phyloP scores from a whole-genome alignment of 1,140 invertebrate genomes.

The Drosophila busckii region DNA sequence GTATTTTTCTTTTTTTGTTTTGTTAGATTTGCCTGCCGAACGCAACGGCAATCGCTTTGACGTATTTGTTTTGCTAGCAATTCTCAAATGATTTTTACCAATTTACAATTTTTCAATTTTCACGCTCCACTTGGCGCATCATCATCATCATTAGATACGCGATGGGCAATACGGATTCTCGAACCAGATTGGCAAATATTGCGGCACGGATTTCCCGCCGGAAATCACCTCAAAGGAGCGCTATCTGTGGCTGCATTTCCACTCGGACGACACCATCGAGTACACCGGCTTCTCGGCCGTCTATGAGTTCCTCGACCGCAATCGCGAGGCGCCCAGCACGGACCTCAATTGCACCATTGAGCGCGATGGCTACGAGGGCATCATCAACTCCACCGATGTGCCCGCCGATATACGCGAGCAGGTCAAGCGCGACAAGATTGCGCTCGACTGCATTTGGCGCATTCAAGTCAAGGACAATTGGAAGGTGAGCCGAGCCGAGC shows the following conservation, averaged over 20 bases:
- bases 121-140: background rate
- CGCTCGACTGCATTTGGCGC: slow-evolving; percentile 90
- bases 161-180: slow-evolving; percentile 93
- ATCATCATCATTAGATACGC: slow-evolving; percentile 81
- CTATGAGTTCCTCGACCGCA: slow-evolving; percentile 83
- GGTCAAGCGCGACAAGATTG: slow-evolving; percentile 69
- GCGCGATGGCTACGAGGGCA: slow-evolving; percentile 63
- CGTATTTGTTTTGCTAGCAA: slow-evolving; percentile 19
- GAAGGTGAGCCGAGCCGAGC: slow-evolving; percentile 81
- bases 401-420: slow-evolving; percentile 59
- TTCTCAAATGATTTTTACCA: slow-evolving; percentile 12
- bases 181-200: slow-evolving; percentile 84
- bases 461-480: slow-evolving; percentile 84
- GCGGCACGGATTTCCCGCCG: slow-evolving; percentile 88
- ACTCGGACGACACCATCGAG: slow-evolving; percentile 91
- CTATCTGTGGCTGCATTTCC: slow-evolving; percentile 91
- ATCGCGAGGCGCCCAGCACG: slow-evolving; percentile 77
- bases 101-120: background rate
- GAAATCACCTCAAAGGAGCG: slow-evolving; percentile 87
- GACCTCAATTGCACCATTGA: slow-evolving; percentile 76
- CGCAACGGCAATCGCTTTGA: no score
- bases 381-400: slow-evolving; percentile 67
- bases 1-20: no score
- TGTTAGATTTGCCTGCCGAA: no score
- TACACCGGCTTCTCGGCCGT: slow-evolving; percentile 90